A percentile compares a stretch with the other conserved stretches of the same genome.
These are phyloP conservation scores for Corythucha ciliata DNA, from an alignment of 2,888 invertebrate genomes.

Conservation along the genomic window DNA sequence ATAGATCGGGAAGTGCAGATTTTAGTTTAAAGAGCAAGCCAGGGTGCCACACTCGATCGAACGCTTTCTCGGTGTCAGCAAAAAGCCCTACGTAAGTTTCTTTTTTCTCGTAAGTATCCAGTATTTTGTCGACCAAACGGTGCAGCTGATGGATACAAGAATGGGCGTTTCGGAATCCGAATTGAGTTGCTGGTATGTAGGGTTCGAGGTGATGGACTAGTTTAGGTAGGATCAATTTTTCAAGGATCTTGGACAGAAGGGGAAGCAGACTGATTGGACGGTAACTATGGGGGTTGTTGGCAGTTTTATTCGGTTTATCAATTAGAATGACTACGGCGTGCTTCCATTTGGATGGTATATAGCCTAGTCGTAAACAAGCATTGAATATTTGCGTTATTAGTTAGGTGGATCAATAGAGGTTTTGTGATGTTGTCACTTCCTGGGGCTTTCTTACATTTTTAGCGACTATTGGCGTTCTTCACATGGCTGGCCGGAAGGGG, in stretches of 20 bases:
- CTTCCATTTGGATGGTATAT: background rate
- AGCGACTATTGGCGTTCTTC: background rate
- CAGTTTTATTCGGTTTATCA: background rate
- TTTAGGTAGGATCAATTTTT: slow-evolving; percentile 1
- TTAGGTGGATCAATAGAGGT: slow-evolving; percentile 1
- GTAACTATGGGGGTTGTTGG: slow-evolving; percentile 6
- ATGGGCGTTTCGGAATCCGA: slow-evolving; percentile 10
- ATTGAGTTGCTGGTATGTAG: slow-evolving; percentile 1
- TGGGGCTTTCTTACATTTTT: too few species aligned
- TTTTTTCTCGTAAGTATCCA: background rate
- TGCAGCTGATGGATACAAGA: background rate
- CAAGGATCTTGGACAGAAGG: slow-evolving; percentile 7
- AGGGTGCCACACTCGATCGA: background rate
- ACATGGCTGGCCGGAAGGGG: slow-evolving; percentile 3
- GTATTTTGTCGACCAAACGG: background rate
- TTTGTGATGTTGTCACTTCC: background rate
- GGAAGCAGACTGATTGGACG: slow-evolving; percentile 6
- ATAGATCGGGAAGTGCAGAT: too few species aligned
- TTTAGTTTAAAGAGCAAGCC: background rate
- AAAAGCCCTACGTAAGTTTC: background rate
- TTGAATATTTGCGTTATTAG: background rate
- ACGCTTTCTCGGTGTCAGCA: slow-evolving; percentile 2
- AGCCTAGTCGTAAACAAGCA: slow-evolving; percentile 7
- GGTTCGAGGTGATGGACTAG: slow-evolving; percentile 8
- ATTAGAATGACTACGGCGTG: background rate